Conservation (phyloP, 2,797 vertebrate species). For the Leptoclinus maculatus region DNA sequence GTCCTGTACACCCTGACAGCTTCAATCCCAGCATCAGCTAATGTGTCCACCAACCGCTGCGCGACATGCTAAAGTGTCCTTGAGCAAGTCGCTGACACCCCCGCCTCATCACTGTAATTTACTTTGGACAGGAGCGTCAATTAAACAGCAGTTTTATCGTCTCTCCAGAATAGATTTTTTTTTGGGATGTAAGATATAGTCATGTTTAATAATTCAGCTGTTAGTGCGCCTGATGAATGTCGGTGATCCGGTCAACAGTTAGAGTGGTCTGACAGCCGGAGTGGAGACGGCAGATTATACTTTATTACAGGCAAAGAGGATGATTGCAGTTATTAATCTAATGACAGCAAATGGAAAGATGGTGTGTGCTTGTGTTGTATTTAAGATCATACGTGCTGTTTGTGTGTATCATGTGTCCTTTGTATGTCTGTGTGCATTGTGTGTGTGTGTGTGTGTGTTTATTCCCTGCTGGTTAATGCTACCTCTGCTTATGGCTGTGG, state of each 20-base stretch:
- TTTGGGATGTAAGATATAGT: conserved; percentile 36
- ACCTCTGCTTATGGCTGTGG: conserved; percentile 56
- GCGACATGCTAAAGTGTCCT: conserved; percentile 30
- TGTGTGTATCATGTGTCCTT: conserved; percentile 21
- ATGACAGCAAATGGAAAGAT: conserved; percentile 64
- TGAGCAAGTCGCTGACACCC: conserved; percentile 41
- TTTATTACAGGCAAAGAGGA: conserved; percentile 61
- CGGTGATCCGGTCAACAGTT: conserved; percentile 56
- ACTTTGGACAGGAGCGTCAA: conserved; percentile 46
- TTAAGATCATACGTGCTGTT: conserved; percentile 21
- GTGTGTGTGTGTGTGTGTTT: conserved; percentile 21
- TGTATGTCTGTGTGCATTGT: neutral
- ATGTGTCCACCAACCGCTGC: conserved; percentile 28
- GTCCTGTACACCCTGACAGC: conserved; percentile 4
- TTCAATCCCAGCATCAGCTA: conserved; percentile 27
- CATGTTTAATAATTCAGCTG: conserved; percentile 59
- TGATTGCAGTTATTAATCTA: conserved; percentile 70
- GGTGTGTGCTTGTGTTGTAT: conserved; percentile 36
- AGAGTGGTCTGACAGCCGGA: conserved; percentile 52
- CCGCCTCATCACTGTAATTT: conserved; percentile 50
- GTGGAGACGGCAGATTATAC: conserved; percentile 61
- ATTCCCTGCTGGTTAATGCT: conserved; percentile 63
- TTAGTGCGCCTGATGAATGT: conserved; percentile 45
- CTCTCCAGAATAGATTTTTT: conserved; percentile 24
- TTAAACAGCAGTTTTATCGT: conserved; percentile 46